Percentiles rank a stretch among this genome's conserved stretches.
Conservation (phyloP, 2,888 invertebrate species). For the Macaria liturata region DNA sequence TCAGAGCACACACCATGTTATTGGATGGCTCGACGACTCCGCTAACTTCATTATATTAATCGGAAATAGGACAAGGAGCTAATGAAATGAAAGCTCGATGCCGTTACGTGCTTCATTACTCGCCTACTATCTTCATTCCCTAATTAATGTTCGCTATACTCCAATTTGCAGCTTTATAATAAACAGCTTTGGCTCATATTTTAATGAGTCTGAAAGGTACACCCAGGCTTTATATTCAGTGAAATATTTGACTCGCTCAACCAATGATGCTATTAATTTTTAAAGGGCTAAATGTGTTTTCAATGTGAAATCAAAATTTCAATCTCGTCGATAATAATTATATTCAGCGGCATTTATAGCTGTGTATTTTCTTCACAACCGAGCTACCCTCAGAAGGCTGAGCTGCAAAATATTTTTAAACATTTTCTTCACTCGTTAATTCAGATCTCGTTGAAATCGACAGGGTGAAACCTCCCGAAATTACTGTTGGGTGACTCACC, state of each 20-base stretch:
- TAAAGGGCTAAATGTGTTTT: too few species aligned
- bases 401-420: constrained; percentile 30
- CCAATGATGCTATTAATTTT: too few species aligned
- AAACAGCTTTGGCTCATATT: too few species aligned
- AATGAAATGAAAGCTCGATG: constrained; percentile 18
- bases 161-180: too few species aligned
- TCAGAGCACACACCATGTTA: constrained; percentile 59
- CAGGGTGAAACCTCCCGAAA: constrained; percentile 61
- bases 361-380: constrained; percentile 5
- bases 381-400: constrained; percentile 1
- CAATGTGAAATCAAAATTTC: too few species aligned
- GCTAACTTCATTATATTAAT: constrained; percentile 33
- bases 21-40: constrained; percentile 48
- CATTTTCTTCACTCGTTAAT: constrained; percentile 50
- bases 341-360: not conserved
- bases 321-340: too few species aligned
- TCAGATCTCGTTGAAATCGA: constrained; percentile 62
- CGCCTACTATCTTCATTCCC: not conserved
- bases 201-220: too few species aligned
- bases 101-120: constrained; percentile 13
- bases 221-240: too few species aligned
- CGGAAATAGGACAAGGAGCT: constrained; percentile 20
- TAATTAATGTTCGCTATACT: not conserved
- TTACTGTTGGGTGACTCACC: constrained; percentile 61
- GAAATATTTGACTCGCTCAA: too few species aligned